These are phyloP conservation scores for Melangyna quadrimaculata DNA, from an alignment of 2,888 invertebrate species.

Conservation along the genomic window DNA sequence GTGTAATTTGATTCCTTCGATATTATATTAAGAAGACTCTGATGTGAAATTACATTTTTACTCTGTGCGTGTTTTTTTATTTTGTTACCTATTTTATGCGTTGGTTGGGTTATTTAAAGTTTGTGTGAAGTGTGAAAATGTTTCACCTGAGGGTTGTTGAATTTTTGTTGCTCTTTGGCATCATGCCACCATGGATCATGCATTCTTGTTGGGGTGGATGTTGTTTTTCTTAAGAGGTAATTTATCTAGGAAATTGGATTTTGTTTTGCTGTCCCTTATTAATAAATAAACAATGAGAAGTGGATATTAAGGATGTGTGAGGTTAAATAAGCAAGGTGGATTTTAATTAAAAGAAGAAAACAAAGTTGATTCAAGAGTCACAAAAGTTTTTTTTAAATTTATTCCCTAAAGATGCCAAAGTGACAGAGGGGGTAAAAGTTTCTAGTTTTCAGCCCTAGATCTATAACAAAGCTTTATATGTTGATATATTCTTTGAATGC, in stretches of 20 bases:
- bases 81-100: slow-evolving; percentile 29
- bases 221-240: slow-evolving; percentile 42
- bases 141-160: slow-evolving; percentile 55
- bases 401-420: not conserved
- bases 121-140: slow-evolving; percentile 51
- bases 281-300: slow-evolving; percentile 36
- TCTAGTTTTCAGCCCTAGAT: not conserved
- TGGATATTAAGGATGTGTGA: not conserved
- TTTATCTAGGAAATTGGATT: slow-evolving; percentile 57
- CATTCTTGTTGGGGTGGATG: slow-evolving; percentile 8
- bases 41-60: slow-evolving; percentile 40
- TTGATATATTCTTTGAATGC: too few species aligned
- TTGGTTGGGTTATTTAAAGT: slow-evolving; percentile 39
- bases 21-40: not conserved
- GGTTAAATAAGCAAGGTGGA: not conserved
- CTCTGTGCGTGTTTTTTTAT: not conserved
- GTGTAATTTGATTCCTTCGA: slow-evolving; percentile 59
- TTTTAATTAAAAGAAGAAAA: slow-evolving; percentile 1
- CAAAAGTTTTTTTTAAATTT: not conserved
- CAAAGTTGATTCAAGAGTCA: not conserved
- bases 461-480: too few species aligned
- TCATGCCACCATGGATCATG: not conserved
- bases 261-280: slow-evolving; percentile 19
- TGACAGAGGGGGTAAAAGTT: not conserved
- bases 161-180: not conserved